These are phyloP conservation scores for Oreochromis grahami DNA, from an alignment of 2,797 vertebrate genomes.

Conservation along the genomic window DNA sequence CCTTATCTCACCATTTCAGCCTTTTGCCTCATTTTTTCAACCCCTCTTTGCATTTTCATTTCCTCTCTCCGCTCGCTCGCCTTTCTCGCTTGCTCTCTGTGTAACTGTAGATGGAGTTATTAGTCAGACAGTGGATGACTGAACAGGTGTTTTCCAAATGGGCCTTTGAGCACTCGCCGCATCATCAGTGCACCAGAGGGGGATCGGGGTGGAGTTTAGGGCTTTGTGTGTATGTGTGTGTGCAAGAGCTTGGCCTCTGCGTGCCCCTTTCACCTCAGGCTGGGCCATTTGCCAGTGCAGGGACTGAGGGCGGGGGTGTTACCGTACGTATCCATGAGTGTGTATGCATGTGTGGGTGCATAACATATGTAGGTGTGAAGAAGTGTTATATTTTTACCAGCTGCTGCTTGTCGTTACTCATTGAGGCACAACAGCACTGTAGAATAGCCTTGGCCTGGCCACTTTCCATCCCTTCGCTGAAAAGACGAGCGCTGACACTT, in stretches of 20 bases:
- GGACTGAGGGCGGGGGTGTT: neutral
- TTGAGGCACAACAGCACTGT: conserved; percentile 46
- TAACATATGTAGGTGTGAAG: conserved; percentile 70
- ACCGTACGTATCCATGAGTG: conserved; percentile 17
- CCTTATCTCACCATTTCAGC: conserved; percentile 47
- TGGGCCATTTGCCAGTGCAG: conserved; percentile 66
- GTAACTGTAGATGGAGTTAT: conserved; percentile 77
- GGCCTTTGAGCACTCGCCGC: conserved; percentile 61
- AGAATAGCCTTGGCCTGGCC: conserved; percentile 26
- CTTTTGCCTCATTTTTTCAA: conserved; percentile 26
- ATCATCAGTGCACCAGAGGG: conserved; percentile 33
- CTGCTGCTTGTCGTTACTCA: conserved; percentile 70
- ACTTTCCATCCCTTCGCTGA: conserved; percentile 2
- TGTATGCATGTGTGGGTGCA: conserved; percentile 16
- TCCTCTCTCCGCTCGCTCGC: neutral
- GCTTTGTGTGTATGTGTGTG: conserved; percentile 17
- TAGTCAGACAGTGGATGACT: conserved; percentile 70
- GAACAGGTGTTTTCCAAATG: conserved; percentile 82
- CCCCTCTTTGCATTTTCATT: conserved; percentile 6
- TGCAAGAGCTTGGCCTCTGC: conserved; percentile 58
- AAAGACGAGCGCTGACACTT: conserved; percentile 43
- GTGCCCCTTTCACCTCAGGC: conserved; percentile 65
- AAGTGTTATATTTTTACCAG: conserved; percentile 61
- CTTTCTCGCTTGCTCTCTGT: conserved; percentile 14
- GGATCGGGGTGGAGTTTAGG: neutral